phyloP scores from a whole-genome alignment of 2,113 vertebrate genomes.

The Mesitornis unicolor region DNA sequence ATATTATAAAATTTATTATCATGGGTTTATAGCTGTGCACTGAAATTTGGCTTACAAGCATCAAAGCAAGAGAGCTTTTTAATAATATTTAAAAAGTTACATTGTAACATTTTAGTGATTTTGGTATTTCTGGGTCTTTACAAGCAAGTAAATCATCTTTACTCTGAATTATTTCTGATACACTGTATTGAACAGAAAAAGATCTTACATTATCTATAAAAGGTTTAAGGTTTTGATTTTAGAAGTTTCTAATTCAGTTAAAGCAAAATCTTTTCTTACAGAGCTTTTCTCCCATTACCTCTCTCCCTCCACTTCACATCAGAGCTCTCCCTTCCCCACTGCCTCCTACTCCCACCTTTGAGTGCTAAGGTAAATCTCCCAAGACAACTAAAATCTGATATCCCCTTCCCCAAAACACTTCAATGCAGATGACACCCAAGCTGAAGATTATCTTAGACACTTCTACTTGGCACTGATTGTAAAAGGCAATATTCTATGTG shows the following conservation, averaged over 20 bases:
- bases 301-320: too few relatives aligned
- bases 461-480: neutral
- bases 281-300: neutral
- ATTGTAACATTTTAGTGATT: neutral
- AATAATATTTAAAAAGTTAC: neutral
- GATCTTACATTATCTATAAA: neutral
- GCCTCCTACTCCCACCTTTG: neutral
- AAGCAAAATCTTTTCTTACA: neutral
- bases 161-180: neutral
- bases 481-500: neutral
- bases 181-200: neutral
- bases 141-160: neutral
- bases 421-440: neutral
- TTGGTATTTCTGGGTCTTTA: neutral
- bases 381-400: neutral
- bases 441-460: neutral
- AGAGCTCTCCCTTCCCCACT: neutral
- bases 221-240: neutral
- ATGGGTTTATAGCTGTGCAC: neutral
- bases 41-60: neutral
- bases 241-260: neutral
- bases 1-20: slow-evolving; percentile 23
- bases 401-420: neutral
- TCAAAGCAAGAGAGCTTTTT: neutral
- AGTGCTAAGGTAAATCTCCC: neutral